Conservation (phyloP, 2,113 vertebrate species). For the Nymphicus hollandicus region DNA sequence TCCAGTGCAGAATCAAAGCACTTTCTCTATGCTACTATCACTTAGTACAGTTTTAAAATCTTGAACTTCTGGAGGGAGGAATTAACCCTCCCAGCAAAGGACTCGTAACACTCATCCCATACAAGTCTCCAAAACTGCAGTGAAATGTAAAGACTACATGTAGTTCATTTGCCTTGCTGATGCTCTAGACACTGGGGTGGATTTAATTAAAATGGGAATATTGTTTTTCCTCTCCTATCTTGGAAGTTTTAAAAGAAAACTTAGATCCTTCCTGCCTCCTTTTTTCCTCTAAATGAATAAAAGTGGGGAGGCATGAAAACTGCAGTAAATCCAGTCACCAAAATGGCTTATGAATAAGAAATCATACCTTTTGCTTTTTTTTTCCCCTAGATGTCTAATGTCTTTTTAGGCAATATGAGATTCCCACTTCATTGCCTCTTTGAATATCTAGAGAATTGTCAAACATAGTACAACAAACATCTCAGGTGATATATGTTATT, state of each 20-base stretch:
- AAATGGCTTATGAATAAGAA: neutral
- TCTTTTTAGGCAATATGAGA: neutral
- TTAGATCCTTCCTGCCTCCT: neutral
- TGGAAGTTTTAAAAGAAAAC: neutral
- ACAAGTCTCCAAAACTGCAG: neutral
- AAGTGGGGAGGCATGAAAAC: neutral
- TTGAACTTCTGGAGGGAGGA: neutral
- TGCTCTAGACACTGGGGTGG: neutral
- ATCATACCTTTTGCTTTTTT: neutral
- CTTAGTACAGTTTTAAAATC: neutral
- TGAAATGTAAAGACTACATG: neutral
- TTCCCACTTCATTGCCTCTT: neutral
- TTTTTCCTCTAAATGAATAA: accelerated
- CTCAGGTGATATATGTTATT: neutral
- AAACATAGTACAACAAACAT: neutral
- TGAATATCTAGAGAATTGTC: neutral
- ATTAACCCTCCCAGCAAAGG: neutral
- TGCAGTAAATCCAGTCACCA: neutral
- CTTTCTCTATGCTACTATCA: constrained; percentile 16
- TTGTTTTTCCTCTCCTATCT: neutral
- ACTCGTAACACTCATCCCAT: neutral
- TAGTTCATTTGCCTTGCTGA: neutral
- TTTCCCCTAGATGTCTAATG: neutral
- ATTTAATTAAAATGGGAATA: neutral
- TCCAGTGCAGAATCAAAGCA: neutral